Conservation (phyloP, 1,140 invertebrate genomes). For the Tetragnatha versicolor region DNA sequence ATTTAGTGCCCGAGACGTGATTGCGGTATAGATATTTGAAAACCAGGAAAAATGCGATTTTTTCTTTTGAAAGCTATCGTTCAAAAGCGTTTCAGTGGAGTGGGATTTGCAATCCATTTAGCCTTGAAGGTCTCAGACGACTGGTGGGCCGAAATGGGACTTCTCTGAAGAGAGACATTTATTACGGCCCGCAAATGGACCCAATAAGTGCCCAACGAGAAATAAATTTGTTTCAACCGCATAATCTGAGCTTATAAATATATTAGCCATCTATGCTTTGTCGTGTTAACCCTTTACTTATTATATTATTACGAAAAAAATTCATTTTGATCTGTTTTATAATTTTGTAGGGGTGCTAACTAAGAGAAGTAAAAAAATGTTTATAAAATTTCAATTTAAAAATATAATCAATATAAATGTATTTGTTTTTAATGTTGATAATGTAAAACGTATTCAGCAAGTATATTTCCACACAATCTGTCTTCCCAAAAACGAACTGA, state of each 20-base stretch:
- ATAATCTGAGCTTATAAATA: too few species aligned
- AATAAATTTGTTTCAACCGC: conserved; percentile 19
- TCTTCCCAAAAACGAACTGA: too few species aligned
- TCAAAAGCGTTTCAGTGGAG: conserved; percentile 9
- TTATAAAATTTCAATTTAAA: not conserved
- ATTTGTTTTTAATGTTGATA: not conserved
- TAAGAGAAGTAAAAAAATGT: too few species aligned
- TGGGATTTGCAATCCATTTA: conserved; percentile 49
- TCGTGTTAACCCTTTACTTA: too few species aligned
- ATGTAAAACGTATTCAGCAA: not conserved
- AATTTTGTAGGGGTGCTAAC: too few species aligned
- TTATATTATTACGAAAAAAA: too few species aligned
- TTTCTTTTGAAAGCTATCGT: conserved; percentile 33
- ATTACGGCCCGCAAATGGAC: conserved; percentile 29
- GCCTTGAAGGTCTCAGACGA: conserved; percentile 21
- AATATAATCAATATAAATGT: not conserved
- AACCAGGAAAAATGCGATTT: conserved; percentile 6
- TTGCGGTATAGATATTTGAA: conserved; percentile 42
- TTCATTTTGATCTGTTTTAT: too few species aligned
- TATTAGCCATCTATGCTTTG: too few species aligned
- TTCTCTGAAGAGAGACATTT: conserved; percentile 12
- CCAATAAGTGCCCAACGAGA: conserved; percentile 22
- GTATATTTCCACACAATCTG: not conserved
- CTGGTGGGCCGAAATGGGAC: not conserved
- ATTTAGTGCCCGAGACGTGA: conserved; percentile 20